phyloP scores from a whole-genome alignment of 2,888 invertebrate species.

The Gibbula magus region DNA sequence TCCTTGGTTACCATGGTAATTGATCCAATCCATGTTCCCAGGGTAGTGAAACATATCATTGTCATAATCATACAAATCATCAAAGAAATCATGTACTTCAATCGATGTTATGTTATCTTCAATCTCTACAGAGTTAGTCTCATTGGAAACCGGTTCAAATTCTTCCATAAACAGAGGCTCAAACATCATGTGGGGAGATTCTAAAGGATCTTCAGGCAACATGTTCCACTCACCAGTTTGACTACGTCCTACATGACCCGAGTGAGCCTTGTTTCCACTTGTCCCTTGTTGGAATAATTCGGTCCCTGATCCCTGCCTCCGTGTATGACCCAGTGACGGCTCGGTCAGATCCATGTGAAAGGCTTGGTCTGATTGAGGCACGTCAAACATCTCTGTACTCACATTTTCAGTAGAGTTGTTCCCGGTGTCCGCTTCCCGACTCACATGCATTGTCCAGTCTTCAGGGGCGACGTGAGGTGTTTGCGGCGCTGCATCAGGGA shows the following conservation, averaged over 20 bases:
- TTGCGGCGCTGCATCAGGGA: no score
- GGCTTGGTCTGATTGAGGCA: background rate
- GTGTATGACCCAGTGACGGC: background rate
- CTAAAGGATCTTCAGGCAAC: background rate
- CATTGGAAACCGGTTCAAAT: background rate
- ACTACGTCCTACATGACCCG: no score
- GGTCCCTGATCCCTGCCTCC: background rate
- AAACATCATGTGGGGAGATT: background rate
- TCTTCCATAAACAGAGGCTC: slow-evolving; percentile 1
- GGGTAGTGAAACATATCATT: background rate
- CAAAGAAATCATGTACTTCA: background rate
- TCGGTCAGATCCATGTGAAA: background rate
- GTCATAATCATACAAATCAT: background rate
- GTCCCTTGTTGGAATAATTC: background rate
- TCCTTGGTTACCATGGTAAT: background rate
- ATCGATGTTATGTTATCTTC: background rate
- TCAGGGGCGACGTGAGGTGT: background rate
- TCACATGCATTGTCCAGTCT: background rate
- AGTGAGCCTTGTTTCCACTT: no score
- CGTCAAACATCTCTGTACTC: background rate
- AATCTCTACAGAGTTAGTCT: background rate
- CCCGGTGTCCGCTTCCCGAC: background rate
- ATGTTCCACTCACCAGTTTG: background rate
- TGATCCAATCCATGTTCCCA: background rate
- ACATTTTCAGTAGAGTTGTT: background rate